These are phyloP conservation scores for Balaeniceps rex DNA, from an alignment of 2,113 vertebrate genomes.

Conservation along the genomic window DNA sequence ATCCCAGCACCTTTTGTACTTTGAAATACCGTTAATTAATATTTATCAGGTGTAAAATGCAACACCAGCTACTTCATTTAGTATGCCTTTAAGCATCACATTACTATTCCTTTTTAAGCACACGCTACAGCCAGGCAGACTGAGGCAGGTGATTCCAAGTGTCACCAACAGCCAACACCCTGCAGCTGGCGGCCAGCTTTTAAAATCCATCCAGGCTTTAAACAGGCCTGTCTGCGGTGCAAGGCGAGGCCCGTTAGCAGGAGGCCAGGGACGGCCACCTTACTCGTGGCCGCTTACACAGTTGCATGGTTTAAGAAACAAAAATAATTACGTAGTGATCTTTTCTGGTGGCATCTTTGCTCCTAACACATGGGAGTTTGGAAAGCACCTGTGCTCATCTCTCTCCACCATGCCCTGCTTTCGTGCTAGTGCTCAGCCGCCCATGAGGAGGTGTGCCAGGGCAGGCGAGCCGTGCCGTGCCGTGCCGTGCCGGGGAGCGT, in stretches of 20 bases:
- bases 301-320: not conserved
- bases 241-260: not conserved
- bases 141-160: not conserved
- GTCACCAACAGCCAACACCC: not conserved
- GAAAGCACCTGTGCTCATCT: not conserved
- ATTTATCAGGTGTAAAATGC: constrained; percentile 2
- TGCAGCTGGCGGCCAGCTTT: not conserved
- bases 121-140: not conserved
- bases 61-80: not conserved
- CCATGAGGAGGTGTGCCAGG: not conserved
- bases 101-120: not conserved
- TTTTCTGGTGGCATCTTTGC: not conserved
- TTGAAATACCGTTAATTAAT: not conserved
- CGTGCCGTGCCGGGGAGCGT: fast-evolving
- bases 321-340: not conserved
- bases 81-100: not conserved
- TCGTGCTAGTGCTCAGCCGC: not conserved
- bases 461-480: not conserved
- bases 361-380: not conserved
- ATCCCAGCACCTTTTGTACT: not conserved
- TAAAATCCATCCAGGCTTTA: not conserved
- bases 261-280: not conserved
- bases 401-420: not conserved
- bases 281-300: not conserved
- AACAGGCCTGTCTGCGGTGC: not conserved